These are phyloP conservation scores for Piscicola geometra DNA, from an alignment of 2,888 invertebrate genomes.

Conservation along the genomic window DNA sequence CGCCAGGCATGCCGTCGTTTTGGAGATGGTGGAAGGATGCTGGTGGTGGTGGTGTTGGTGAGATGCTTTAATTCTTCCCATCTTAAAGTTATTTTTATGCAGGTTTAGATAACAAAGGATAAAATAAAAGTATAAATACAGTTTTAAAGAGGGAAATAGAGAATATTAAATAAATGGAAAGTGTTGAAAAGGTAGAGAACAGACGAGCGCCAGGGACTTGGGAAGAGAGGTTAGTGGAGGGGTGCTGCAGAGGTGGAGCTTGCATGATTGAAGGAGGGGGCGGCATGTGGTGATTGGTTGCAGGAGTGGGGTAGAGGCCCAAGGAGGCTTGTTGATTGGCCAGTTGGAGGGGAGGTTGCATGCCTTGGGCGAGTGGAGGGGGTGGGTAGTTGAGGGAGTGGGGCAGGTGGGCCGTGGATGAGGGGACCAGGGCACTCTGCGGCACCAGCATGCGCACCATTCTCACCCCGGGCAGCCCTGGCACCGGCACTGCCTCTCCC, in stretches of 20 bases:
- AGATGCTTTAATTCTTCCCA: too few species aligned
- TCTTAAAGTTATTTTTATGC: too few species aligned
- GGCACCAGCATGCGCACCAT: constrained; percentile 23
- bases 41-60: not conserved
- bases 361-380: constrained; percentile 19
- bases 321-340: constrained; percentile 12
- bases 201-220: not conserved
- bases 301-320: not conserved
- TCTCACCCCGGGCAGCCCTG: constrained; percentile 6
- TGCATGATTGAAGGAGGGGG: not conserved
- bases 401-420: constrained; percentile 1
- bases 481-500: constrained; percentile 21
- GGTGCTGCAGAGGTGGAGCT: not conserved
- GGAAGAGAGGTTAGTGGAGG: not conserved
- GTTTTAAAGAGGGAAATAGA: too few species aligned
- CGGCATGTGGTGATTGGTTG: constrained; percentile 1
- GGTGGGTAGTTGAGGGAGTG: constrained; percentile 18
- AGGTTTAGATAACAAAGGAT: not conserved
- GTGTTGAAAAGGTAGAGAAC: too few species aligned
- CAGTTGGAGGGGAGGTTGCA: not conserved
- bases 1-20: constrained; percentile 11
- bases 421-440: too few species aligned
- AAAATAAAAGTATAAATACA: too few species aligned
- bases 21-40: not conserved
- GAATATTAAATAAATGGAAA: too few species aligned